Percentiles rank a stretch among this genome's conserved stretches.
These are phyloP conservation scores for Dicyrtoma fusca DNA, from an alignment of 2,888 invertebrate species.

Conservation along the genomic window DNA sequence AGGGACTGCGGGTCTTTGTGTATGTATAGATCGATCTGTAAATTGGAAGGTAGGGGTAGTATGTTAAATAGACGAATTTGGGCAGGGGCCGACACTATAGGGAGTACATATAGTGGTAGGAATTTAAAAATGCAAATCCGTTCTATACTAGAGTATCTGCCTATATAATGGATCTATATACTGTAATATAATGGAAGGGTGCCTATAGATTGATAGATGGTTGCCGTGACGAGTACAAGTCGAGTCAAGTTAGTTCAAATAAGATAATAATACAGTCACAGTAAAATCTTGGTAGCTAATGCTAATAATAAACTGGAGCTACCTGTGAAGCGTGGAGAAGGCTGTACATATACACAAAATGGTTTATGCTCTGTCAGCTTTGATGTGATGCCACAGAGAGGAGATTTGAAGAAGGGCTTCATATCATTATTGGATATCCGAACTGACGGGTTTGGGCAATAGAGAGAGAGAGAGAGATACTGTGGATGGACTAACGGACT, in stretches of 20 bases:
- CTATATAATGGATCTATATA: too few relatives aligned
- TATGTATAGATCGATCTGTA: too few relatives aligned
- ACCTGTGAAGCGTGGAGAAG: conserved; percentile 1
- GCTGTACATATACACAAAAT: conserved; percentile 26
- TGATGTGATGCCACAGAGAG: conserved; percentile 40
- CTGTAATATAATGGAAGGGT: too few relatives aligned
- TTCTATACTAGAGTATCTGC: too few relatives aligned
- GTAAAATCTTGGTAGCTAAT: conserved; percentile 8
- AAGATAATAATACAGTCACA: conserved; percentile 1
- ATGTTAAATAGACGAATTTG: too few relatives aligned
- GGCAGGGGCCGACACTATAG: too few relatives aligned
- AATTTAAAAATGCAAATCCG: too few relatives aligned
- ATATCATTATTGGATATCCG: conserved; percentile 35
- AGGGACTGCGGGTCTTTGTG: too few relatives aligned
- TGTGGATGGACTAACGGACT: conserved; percentile 16
- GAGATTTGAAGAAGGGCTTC: conserved; percentile 11
- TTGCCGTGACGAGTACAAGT: not conserved
- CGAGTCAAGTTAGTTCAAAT: not conserved
- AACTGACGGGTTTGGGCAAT: conserved; percentile 6
- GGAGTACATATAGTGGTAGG: too few relatives aligned
- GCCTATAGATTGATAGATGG: too few relatives aligned
- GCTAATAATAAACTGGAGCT: conserved; percentile 12
- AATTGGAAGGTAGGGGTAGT: too few relatives aligned
- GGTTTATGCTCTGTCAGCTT: conserved; percentile 46
- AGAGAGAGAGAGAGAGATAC: conserved; percentile 10